Evolutionary conservation across 2,888 invertebrate species (phyloP).

Genomic region (Doris montereyensis): DNA sequence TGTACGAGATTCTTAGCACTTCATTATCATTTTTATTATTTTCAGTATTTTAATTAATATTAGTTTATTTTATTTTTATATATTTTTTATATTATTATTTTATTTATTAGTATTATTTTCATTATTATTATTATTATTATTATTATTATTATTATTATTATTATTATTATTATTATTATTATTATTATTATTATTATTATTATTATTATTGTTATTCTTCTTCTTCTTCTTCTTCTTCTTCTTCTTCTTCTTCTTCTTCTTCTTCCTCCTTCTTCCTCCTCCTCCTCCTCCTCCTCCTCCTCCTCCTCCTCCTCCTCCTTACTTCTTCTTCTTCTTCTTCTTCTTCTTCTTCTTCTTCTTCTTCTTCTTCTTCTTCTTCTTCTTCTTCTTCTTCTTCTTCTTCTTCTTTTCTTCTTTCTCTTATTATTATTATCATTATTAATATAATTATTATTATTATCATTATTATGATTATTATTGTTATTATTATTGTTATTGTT

Average conservation of each 20-base stretch:
- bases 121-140: background rate
- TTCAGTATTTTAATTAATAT: too few relatives aligned
- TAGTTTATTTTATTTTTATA: too few relatives aligned
- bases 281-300: background rate
- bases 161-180: background rate
- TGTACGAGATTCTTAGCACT: too few relatives aligned
- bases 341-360: background rate
- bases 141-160: background rate
- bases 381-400: background rate
- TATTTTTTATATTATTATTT: too few relatives aligned
- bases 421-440: constrained; percentile 10
- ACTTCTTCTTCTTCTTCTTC: background rate
- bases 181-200: background rate
- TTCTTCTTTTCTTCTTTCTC: background rate
- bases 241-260: background rate
- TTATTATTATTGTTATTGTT: background rate
- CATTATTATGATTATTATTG: constrained; percentile 5
- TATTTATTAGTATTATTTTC: background rate
- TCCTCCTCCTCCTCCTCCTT: background rate
- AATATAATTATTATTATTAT: background rate
- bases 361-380: background rate
- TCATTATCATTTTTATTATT: too few relatives aligned
- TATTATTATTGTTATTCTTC: background rate
- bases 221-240: background rate
- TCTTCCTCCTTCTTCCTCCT: background rate